Evolutionary conservation across 1,140 invertebrate species (phyloP), one percentile per base, ranked within the genome.

Genomic region (Pemphigus obesinymphae): DNA sequence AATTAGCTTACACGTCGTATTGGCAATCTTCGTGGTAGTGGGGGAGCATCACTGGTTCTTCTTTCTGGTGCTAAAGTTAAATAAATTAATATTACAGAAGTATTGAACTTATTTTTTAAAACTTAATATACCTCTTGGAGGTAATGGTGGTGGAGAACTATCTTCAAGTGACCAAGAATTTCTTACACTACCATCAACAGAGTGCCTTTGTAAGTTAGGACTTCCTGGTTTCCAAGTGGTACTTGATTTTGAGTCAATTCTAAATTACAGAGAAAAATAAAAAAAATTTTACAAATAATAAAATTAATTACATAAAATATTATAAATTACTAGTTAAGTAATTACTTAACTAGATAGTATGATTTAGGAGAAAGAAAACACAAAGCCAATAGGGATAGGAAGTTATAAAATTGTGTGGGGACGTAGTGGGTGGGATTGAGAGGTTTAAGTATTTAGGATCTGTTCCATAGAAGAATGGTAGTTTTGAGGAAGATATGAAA

Each of bases 191-290:
- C 85, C 85, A 2, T 85, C 85, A 15, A 87, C 85, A 7, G 89
- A 89, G 84, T 90, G 89, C 48, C 89, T 87, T 11, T 90, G 82
- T 50, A 88, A 76, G 83, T 90, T 89, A 0, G 90, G 90, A 80
- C 90, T 91, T n/a, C 90, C 85, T 0, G 90, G 89, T 85, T 91
- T 90, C 76, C 89, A 91, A 10, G 89, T 86, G 15, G 89, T 88
- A 82, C 89, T 87, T 83, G 90, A 89, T 85, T 90, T 89, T 4
- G 89, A 89, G 4, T 89, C 89, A 13, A 89, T 89, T 37, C 68
- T 80, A 80, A 78, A 61, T 53, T 83, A 43, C 68, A n/a, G n/a
- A 53, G 8, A 81, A 45, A 50, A 15, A 26, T 50, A 48, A 68
- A 13, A 83, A 50, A 26, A 31, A 68, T 31, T 48, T 43, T 43